Evolutionary conservation across 53 echinoderm and acorn worm genomes (phyloP).

Genomic region (Echinometra lucunter): DNA sequence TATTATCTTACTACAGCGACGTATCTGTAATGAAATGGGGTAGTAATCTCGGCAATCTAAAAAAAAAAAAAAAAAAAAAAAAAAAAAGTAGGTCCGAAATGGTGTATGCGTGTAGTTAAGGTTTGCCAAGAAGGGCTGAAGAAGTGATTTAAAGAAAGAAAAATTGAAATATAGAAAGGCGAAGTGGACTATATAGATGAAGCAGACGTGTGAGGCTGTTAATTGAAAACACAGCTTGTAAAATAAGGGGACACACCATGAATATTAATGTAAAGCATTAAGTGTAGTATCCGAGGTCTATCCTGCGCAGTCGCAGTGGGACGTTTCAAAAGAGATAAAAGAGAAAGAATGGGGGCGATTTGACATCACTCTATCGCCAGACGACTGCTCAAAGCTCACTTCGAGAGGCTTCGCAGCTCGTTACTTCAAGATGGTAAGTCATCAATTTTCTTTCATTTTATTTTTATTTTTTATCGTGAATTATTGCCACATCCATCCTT

Average conservation of each 20-base stretch:
- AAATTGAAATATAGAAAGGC: not conserved
- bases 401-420: constrained; percentile 61
- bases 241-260: not conserved
- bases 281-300: not conserved
- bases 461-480: not conserved
- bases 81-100: too few relatives aligned
- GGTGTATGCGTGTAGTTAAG: too few relatives aligned
- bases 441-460: not conserved
- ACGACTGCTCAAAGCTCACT: constrained; percentile 64
- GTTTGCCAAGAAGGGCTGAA: too few relatives aligned
- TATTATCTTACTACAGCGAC: not conserved
- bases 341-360: not conserved
- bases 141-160: too few relatives aligned
- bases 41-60: too few relatives aligned
- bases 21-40: too few relatives aligned
- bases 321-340: not conserved
- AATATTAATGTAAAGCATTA: not conserved
- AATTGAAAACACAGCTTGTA: not conserved
- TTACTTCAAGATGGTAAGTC: constrained; percentile 37
- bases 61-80: too few relatives aligned
- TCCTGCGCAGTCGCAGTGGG: constrained; percentile 11
- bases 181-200: not conserved
- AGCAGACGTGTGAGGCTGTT: not conserved
- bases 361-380: not conserved
- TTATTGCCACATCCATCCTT: too few relatives aligned